Conservation (phyloP, 2,113 vertebrate species). For the Otocyon megalotis region DNA sequence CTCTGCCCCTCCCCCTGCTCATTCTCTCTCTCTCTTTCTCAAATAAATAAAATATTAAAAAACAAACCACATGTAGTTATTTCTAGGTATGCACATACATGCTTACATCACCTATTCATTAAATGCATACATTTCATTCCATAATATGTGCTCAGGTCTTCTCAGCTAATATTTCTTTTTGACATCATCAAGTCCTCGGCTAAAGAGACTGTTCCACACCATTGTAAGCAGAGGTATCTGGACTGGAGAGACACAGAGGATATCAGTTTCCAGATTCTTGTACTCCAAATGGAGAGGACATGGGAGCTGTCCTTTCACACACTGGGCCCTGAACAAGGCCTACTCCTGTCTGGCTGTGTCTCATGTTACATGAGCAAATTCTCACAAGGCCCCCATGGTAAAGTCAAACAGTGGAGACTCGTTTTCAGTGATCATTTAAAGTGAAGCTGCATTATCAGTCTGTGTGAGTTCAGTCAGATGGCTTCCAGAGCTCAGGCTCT, state of each 20-base stretch:
- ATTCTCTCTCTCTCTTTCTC: no score
- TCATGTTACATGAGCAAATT: not conserved
- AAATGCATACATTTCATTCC: not conserved
- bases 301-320: not conserved
- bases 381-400: not conserved
- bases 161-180: not conserved
- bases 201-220: not conserved
- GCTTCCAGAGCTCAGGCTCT: not conserved
- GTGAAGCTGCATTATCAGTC: not conserved
- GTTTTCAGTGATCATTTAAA: not conserved
- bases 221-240: not conserved
- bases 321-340: not conserved
- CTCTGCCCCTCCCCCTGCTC: no score
- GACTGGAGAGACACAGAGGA: not conserved
- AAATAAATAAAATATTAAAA: not conserved
- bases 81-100: not conserved
- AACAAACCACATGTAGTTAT: not conserved
- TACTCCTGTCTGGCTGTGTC: not conserved
- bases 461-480: not conserved
- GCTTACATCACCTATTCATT: not conserved
- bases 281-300: not conserved
- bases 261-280: not conserved
- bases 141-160: not conserved
- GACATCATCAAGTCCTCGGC: not conserved
- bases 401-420: not conserved